Conservation (phyloP, 2,888 invertebrate genomes). For the Julus scanicus region DNA sequence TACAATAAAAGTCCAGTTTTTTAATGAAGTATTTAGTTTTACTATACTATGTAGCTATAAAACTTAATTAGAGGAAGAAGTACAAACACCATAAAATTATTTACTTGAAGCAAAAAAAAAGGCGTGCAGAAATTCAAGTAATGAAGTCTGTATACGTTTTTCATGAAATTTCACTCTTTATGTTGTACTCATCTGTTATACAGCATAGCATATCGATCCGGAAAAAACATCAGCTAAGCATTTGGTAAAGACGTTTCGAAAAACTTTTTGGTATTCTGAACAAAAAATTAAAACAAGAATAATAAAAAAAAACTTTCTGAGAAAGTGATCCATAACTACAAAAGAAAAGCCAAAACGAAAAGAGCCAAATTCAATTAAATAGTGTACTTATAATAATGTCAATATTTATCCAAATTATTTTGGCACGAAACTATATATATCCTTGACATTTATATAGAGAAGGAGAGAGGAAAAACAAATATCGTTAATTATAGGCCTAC, state of each 20-base stretch:
- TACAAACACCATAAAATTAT: too few relatives aligned
- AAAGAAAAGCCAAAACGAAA: not conserved
- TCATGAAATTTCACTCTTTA: too few relatives aligned
- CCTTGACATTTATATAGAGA: slow-evolving; percentile 39
- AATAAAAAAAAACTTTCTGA: not conserved
- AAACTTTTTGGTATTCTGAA: not conserved
- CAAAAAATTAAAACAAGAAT: not conserved
- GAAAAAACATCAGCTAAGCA: not conserved
- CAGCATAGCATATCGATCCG: not conserved
- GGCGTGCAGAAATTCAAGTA: too few relatives aligned
- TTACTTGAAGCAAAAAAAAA: too few relatives aligned
- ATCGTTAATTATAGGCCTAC: not conserved
- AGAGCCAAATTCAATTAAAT: slow-evolving; percentile 40
- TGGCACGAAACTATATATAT: slow-evolving; percentile 10
- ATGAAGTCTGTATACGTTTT: too few relatives aligned
- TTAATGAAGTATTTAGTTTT: too few relatives aligned
- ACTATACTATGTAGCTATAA: too few relatives aligned
- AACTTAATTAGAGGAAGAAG: too few relatives aligned
- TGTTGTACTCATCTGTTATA: not conserved
- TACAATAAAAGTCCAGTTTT: too few relatives aligned
- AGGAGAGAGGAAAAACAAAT: not conserved
- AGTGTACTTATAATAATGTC: not conserved
- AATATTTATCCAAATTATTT: slow-evolving; percentile 44
- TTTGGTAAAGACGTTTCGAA: not conserved
- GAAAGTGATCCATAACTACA: not conserved